Conservation (phyloP, 1,140 invertebrate species). For the Ostrea edulis region DNA sequence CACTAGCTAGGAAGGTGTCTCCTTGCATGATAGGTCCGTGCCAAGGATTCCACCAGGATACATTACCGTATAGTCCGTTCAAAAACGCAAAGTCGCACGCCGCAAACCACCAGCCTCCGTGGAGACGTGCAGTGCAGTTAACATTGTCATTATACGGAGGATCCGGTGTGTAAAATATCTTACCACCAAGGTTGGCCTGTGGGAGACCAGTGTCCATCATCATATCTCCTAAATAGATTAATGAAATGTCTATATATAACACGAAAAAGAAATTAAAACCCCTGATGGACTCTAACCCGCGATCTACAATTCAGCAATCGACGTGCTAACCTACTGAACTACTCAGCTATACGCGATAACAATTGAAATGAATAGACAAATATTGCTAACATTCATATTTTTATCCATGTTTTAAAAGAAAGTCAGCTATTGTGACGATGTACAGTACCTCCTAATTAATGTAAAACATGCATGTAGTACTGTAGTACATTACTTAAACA, state of each 20-base stretch:
- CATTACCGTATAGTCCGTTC: background rate
- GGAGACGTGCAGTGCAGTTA: background rate
- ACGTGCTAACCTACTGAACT: too few relatives aligned
- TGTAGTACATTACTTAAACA: too few relatives aligned
- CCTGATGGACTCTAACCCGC: too few relatives aligned
- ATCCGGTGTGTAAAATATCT: background rate
- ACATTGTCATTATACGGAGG: background rate
- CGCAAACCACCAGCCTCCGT: background rate
- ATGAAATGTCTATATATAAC: background rate
- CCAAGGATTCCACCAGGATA: background rate
- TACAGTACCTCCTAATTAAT: too few relatives aligned
- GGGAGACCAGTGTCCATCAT: background rate
- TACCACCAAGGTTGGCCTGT: background rate
- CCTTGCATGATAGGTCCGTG: background rate
- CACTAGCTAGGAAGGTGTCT: background rate
- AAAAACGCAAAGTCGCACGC: background rate
- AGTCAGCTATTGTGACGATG: too few relatives aligned
- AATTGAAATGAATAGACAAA: too few relatives aligned
- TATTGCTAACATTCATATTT: too few relatives aligned
- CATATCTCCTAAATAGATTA: background rate
- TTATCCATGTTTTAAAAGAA: too few relatives aligned
- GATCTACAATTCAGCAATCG: too few relatives aligned
- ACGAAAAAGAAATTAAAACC: too few relatives aligned
- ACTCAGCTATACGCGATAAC: too few relatives aligned
- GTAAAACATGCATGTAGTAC: too few relatives aligned